Percentiles rank a stretch among this genome's conserved stretches.
phyloP scores from a whole-genome alignment of 2,113 vertebrate species.

The Lamprologus speciosus region DNA sequence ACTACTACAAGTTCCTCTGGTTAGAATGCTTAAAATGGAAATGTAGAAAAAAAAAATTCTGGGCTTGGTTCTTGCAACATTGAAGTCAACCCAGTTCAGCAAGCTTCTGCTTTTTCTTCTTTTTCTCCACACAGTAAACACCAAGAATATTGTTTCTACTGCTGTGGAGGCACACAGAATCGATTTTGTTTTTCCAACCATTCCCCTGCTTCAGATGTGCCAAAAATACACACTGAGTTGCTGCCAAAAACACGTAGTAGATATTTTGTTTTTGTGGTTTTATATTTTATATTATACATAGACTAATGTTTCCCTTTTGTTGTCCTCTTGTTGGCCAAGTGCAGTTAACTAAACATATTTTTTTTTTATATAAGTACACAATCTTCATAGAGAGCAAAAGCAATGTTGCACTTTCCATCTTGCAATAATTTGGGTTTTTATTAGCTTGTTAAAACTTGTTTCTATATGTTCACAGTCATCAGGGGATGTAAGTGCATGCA shows the following conservation, averaged over 20 bases:
- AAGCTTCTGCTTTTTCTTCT: background rate
- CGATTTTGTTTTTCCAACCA: background rate
- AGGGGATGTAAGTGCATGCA: background rate
- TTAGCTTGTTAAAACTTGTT: background rate
- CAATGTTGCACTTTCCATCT: background rate
- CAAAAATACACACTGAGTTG: slow-evolving; percentile 8
- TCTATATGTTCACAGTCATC: background rate
- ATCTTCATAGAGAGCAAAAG: background rate
- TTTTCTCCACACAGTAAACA: background rate
- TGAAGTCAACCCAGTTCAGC: background rate
- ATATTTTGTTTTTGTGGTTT: background rate
- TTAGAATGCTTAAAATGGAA: background rate
- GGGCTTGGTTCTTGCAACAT: background rate
- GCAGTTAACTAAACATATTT: background rate
- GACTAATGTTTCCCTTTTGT: background rate
- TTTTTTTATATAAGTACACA: background rate
- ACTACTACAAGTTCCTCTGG: background rate
- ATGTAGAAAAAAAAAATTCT: background rate
- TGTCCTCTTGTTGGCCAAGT: background rate
- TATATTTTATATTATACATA: background rate
- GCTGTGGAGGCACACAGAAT: slow-evolving; percentile 11
- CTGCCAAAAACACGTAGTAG: background rate
- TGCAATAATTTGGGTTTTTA: background rate
- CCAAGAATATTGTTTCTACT: background rate
- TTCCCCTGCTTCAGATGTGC: background rate